phyloP scores from a whole-genome alignment of 2,797 vertebrate genomes.

The Smutsia temminckii region DNA sequence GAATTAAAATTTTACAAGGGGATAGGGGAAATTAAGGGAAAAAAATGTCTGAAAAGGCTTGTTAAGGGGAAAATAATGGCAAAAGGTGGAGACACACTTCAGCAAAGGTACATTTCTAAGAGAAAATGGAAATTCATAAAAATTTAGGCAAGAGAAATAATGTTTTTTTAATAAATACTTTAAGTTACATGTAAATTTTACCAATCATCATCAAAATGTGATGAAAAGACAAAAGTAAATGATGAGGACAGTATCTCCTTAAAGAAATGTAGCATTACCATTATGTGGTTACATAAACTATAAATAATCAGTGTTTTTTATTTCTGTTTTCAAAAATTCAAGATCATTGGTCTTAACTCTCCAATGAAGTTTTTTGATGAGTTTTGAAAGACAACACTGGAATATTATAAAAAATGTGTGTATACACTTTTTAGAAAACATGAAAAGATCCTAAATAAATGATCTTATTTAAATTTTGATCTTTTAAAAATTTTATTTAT shows the following conservation, averaged over 20 bases:
- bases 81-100: background rate
- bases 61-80: background rate
- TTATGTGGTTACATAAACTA: background rate
- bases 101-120: background rate
- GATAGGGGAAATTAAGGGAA: background rate
- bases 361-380: background rate
- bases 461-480: background rate
- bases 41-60: background rate
- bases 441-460: background rate
- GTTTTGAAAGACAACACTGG: background rate
- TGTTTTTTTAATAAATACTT: background rate
- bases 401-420: background rate
- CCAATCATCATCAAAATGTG: background rate
- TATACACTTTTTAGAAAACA: background rate
- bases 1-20: background rate
- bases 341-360: background rate
- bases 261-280: background rate
- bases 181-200: background rate
- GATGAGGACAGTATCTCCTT: background rate
- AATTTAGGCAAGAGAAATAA: background rate
- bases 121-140: background rate
- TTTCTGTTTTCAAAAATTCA: background rate
- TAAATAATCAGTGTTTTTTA: background rate
- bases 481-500: background rate
- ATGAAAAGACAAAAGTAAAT: conserved; percentile 1